Evolutionary conservation across 2,797 vertebrate species (phyloP), one percentile per base, ranked within the genome.

Genomic region (Chaenodraco wilsoni): DNA sequence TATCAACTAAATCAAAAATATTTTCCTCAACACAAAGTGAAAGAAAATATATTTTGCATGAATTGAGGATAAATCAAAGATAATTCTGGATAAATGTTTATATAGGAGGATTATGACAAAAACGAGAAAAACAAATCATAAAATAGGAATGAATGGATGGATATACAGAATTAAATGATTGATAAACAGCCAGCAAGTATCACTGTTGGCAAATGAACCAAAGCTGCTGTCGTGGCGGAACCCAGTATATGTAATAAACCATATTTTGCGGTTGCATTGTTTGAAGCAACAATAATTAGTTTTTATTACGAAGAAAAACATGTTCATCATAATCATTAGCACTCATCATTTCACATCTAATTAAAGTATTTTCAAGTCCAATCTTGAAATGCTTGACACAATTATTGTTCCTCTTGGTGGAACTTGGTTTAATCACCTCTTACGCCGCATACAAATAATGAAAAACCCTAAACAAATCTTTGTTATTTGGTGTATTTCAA

Each of bases 321-420:
- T 44, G 37, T 51, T 74, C 21, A 33, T 59, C 71, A 48, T 50
- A 66, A 50, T 81, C 62, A 67, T 61, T 51, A 4, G 31, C 60
- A 60, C 65, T 70, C 12, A 49, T 46, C 72, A 54, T 65, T 41
- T 23, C 48, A 33, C 45, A 73, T 61, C 52, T 86, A 78, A 73
- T 87, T 77, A 58, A 74, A 72, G 59, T 49, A 45, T 73, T 71
- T 77, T 23, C n/a, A 40, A 81, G 70, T 70, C 21, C 49, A 77
- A 40, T 17, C 59, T 75, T 67, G 27, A 67, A 54, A 70, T 41
- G 59, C 70, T 76, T 86, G 73, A 84, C 79, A 79, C 56, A 65
- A 51, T 83, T 67, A 70, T 61, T 79, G 55, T 58, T 73, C 48
- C 48, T 17, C 82, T 74, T 64, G 63, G 43, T 51, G 43, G 50